Evolutionary conservation across 2,888 invertebrate species (phyloP).

Genomic region (Cylloceria caligata): DNA sequence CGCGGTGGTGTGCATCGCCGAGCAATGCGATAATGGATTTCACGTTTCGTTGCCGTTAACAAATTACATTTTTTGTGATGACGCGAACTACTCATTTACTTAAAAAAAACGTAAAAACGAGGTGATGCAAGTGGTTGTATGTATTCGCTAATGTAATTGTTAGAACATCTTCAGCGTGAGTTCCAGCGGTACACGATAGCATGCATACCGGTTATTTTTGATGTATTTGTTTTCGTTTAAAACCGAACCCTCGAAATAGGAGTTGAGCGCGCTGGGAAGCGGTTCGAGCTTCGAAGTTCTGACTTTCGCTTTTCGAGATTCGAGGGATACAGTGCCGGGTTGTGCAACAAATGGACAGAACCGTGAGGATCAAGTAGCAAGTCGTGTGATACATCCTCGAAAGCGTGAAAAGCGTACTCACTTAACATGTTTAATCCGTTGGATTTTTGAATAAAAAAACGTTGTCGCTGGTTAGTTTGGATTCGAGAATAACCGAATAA

Average conservation of each 20-base stretch:
- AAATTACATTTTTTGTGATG: neutral
- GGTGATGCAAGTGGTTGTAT: too few species aligned
- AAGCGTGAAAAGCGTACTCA: too few species aligned
- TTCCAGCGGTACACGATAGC: neutral
- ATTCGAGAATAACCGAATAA: constrained; percentile 17
- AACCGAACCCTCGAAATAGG: neutral
- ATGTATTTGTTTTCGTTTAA: constrained; percentile 20
- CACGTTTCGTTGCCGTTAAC: neutral
- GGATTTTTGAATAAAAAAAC: too few species aligned
- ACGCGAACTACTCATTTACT: neutral
- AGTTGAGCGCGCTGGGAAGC: neutral
- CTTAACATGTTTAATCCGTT: too few species aligned
- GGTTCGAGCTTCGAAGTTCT: constrained; percentile 1
- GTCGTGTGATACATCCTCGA: too few species aligned
- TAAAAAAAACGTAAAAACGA: too few species aligned
- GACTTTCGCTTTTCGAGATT: constrained; percentile 1
- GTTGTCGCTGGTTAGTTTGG: too few species aligned
- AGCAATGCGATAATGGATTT: constrained; percentile 1
- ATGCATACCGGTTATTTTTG: constrained; percentile 4
- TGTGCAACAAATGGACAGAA: neutral
- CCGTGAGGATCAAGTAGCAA: too few species aligned
- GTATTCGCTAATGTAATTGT: constrained; percentile 1
- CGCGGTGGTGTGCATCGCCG: neutral
- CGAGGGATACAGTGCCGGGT: neutral
- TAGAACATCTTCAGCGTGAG: neutral